Percentiles rank a stretch among this genome's conserved stretches.
These are phyloP conservation scores for Conger conger DNA, from an alignment of 2,113 vertebrate genomes.

Conservation along the genomic window DNA sequence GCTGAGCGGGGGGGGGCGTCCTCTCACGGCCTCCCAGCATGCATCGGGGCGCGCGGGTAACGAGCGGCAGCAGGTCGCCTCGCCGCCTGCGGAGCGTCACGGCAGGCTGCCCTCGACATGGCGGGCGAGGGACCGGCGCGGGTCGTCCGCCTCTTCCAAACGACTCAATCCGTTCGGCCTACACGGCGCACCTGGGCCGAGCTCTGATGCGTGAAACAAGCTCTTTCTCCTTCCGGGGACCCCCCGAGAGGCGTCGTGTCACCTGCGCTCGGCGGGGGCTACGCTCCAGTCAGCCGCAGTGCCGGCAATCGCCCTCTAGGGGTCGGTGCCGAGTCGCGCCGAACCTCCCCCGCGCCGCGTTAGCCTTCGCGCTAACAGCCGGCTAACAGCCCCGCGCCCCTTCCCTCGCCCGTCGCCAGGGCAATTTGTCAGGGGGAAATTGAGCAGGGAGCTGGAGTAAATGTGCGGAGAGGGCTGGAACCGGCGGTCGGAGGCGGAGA, in stretches of 20 bases:
- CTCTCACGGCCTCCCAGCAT: neutral
- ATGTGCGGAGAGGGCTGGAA: conserved; percentile 63
- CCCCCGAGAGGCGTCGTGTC: neutral
- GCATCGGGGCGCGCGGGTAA: neutral
- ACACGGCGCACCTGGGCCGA: neutral
- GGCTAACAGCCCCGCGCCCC: conserved; percentile 64
- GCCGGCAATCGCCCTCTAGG: conserved; percentile 60
- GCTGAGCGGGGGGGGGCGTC: neutral
- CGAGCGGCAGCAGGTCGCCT: neutral
- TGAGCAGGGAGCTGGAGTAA: conserved; percentile 53
- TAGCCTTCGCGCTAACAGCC: conserved; percentile 24
- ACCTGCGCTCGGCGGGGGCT: neutral
- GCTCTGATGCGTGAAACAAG: neutral
- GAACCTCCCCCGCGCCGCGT: neutral
- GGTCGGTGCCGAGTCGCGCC: conserved; percentile 70
- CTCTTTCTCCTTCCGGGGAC: neutral
- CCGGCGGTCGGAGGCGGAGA: conserved; percentile 67
- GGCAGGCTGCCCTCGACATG: neutral
- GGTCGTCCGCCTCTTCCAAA: neutral
- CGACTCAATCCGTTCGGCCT: neutral
- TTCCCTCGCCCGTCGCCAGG: conserved; percentile 22
- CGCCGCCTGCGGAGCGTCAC: neutral
- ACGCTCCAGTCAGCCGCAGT: neutral
- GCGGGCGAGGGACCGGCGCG: neutral
- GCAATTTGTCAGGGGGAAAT: conserved; percentile 69